phyloP scores from a whole-genome alignment of 2,888 invertebrate species.

The Copidosoma aretas region DNA sequence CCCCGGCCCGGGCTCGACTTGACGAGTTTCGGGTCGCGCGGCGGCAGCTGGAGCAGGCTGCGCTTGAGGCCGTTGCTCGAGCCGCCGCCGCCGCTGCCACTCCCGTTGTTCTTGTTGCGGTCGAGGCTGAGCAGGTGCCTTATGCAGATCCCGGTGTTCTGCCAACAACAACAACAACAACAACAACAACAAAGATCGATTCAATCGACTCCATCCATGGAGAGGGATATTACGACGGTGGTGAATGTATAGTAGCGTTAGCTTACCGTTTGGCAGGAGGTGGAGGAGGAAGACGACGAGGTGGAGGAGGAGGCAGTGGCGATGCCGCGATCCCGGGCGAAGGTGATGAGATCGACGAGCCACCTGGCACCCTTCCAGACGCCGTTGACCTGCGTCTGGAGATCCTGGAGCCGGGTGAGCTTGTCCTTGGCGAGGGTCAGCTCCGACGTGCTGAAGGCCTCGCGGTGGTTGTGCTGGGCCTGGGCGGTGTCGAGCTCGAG shows the following conservation, averaged over 20 bases:
- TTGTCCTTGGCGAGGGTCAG: constrained; percentile 85
- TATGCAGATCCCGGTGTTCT: constrained; percentile 57
- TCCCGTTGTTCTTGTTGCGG: constrained; percentile 60
- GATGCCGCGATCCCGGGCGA: constrained; percentile 81
- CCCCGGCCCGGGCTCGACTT: constrained; percentile 82
- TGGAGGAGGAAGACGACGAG: constrained; percentile 8
- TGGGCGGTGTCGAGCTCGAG: constrained; percentile 90
- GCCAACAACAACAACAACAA: too few species aligned
- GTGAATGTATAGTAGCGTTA: too few species aligned
- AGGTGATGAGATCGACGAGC: constrained; percentile 94
- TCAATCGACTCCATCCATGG: background rate
- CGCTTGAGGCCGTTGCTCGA: constrained; percentile 59
- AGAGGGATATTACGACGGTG: too few species aligned
- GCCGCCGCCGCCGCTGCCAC: background rate
- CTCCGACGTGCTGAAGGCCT: constrained; percentile 92
- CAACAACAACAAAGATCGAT: background rate
- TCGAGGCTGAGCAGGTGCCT: constrained; percentile 59
- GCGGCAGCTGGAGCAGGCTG: constrained; percentile 72
- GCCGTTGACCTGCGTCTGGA: constrained; percentile 84
- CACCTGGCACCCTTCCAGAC: constrained; percentile 95
- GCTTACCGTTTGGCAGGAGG: constrained; percentile 54
- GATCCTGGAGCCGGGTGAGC: constrained; percentile 79
- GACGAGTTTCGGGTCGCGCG: constrained; percentile 76
- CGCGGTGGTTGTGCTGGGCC: constrained; percentile 91
- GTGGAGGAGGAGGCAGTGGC: too few species aligned